Evolutionary conservation across 2,797 vertebrate species (phyloP).

Genomic region (Chaunax sp.): DNA sequence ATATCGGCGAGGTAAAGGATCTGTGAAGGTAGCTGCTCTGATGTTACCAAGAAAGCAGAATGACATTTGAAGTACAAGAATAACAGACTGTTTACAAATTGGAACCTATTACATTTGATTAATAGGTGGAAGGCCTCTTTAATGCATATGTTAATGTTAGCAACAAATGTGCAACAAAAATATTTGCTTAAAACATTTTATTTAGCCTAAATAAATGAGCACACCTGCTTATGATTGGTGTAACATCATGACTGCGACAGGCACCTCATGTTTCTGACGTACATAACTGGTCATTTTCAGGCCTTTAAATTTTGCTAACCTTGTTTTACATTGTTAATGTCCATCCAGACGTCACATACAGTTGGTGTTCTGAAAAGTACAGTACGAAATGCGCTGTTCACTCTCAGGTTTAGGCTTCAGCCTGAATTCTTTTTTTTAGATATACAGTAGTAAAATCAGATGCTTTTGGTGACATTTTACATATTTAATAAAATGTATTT

Average conservation of each 20-base stretch:
- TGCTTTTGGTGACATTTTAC: constrained; percentile 26
- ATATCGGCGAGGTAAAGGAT: neutral
- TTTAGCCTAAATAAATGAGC: constrained; percentile 19
- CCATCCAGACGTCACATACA: constrained; percentile 8
- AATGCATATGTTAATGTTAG: too few relatives aligned
- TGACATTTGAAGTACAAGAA: neutral
- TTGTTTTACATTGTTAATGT: constrained; percentile 13
- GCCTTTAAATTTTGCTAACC: constrained; percentile 31
- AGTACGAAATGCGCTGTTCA: constrained; percentile 47
- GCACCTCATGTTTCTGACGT: constrained; percentile 54
- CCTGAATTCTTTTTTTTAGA: constrained; percentile 29
- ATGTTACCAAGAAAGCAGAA: neutral
- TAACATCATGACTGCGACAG: constrained; percentile 17
- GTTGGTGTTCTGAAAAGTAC: constrained; percentile 29
- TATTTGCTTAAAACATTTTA: neutral
- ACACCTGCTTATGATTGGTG: constrained; percentile 3
- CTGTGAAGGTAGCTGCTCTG: neutral
- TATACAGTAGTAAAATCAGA: constrained; percentile 6
- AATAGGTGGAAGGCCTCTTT: too few relatives aligned
- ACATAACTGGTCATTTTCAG: constrained; percentile 21
- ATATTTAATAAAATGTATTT: constrained; percentile 23
- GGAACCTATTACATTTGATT: too few relatives aligned
- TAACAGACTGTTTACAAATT: neutral
- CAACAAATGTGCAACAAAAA: neutral
- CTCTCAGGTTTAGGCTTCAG: constrained; percentile 72